Evolutionary conservation across 2,113 vertebrate genomes (phyloP).

Genomic region (Ctenodactylus gundi): DNA sequence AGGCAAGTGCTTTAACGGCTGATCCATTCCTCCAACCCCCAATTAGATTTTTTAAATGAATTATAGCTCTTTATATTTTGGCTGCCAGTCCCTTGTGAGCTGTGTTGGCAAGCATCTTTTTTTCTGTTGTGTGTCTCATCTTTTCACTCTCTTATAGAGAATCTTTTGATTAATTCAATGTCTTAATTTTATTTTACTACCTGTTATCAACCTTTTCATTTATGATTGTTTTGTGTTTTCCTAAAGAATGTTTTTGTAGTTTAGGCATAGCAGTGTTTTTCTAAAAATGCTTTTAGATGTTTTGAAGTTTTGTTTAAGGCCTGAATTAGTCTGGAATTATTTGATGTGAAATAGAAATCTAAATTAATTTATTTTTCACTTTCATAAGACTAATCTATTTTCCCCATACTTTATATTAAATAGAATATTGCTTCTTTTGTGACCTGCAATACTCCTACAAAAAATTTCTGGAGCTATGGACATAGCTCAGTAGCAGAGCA

Average conservation of each 20-base stretch:
- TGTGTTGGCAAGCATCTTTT: background rate
- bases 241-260: background rate
- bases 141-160: background rate
- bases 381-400: background rate
- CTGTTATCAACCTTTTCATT: background rate
- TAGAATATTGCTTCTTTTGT: background rate
- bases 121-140: background rate
- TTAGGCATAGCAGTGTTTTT: background rate
- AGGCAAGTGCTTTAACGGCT: too few relatives aligned
- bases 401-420: background rate
- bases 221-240: background rate
- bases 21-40: too few relatives aligned
- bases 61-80: background rate
- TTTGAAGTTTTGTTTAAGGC: slow-evolving; percentile 27
- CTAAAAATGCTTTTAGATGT: background rate
- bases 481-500: too few relatives aligned
- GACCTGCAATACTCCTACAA: background rate
- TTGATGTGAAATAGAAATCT: background rate
- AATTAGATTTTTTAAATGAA: background rate
- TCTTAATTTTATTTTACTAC: background rate
- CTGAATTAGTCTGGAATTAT: background rate
- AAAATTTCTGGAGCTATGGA: background rate
- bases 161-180: background rate
- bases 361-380: background rate
- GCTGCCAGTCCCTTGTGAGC: background rate